Conservation (phyloP, 2,888 invertebrate species). For the Dendrolimus houi region DNA sequence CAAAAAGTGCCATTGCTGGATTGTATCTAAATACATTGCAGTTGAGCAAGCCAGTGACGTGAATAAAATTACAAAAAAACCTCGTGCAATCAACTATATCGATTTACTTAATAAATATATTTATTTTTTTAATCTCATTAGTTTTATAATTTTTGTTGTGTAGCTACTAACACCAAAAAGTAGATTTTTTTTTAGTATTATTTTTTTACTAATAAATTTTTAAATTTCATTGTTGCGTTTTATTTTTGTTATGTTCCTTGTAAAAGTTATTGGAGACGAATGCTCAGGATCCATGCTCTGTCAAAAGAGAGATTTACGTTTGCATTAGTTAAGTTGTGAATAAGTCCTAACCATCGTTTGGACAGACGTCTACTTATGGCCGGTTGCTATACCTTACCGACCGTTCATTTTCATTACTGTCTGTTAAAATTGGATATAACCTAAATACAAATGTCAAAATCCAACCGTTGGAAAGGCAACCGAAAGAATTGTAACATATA, state of each 20-base stretch:
- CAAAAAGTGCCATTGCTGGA: conserved; percentile 57
- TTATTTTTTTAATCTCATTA: conserved; percentile 36
- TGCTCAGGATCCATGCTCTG: no score
- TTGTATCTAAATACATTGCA: conserved; percentile 15
- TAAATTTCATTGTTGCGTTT: conserved; percentile 18
- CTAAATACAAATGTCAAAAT: no score
- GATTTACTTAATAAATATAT: conserved; percentile 55
- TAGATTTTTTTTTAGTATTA: conserved; percentile 47
- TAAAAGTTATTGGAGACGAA: no score
- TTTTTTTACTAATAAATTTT: conserved; percentile 49
- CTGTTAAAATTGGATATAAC: no score
- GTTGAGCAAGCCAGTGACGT: neutral
- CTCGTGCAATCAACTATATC: conserved; percentile 45
- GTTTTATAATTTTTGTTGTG: conserved; percentile 44
- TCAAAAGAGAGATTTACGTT: no score
- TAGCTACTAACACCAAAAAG: conserved; percentile 74
- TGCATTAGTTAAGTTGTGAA: no score
- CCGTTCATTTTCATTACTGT: no score
- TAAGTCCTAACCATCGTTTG: no score
- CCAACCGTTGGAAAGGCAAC: no score
- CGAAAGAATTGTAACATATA: no score
- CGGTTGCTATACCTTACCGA: no score
- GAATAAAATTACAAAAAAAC: conserved; percentile 14
- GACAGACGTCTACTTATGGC: no score
- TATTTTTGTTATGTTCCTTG: conserved; percentile 1